These are phyloP conservation scores for Phycodurus eques DNA, from an alignment of 2,113 vertebrate species.

Conservation along the genomic window DNA sequence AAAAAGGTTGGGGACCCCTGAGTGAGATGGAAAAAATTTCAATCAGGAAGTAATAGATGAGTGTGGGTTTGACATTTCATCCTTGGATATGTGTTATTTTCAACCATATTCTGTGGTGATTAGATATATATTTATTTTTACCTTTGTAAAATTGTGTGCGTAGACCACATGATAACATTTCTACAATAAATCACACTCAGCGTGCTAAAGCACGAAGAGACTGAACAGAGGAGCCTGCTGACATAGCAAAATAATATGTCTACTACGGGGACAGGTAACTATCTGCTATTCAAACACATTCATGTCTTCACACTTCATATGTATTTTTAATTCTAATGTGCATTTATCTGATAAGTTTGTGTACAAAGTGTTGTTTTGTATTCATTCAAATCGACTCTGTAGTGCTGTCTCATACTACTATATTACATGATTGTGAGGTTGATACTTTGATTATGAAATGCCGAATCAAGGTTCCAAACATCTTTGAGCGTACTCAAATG, in stretches of 20 bases:
- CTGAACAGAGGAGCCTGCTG: constrained; percentile 99
- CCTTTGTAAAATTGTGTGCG: constrained; percentile 93
- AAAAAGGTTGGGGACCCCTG: background rate
- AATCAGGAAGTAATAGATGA: constrained; percentile 72
- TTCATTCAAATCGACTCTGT: background rate
- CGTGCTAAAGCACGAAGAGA: constrained; percentile 99
- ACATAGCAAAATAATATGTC: constrained; percentile 99
- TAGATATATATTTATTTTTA: constrained; percentile 72
- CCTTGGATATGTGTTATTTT: constrained; percentile 56
- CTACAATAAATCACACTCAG: constrained; percentile 99
- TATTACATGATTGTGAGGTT: background rate
- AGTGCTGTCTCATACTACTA: background rate
- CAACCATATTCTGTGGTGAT: constrained; percentile 62
- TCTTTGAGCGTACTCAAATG: background rate
- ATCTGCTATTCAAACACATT: constrained; percentile 94
- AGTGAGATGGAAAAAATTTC: constrained; percentile 36
- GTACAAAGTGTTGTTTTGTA: background rate
- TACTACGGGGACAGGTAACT: constrained; percentile 99
- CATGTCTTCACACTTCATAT: background rate
- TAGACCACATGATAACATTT: constrained; percentile 99
- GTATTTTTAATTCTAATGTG: background rate
- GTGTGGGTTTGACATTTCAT: constrained; percentile 68
- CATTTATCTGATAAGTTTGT: background rate
- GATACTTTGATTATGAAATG: background rate
- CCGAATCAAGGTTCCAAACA: background rate